Percentiles rank a stretch among this genome's conserved stretches.
Conservation (phyloP, 2,113 vertebrate species). For the Megaceryle torquata region DNA sequence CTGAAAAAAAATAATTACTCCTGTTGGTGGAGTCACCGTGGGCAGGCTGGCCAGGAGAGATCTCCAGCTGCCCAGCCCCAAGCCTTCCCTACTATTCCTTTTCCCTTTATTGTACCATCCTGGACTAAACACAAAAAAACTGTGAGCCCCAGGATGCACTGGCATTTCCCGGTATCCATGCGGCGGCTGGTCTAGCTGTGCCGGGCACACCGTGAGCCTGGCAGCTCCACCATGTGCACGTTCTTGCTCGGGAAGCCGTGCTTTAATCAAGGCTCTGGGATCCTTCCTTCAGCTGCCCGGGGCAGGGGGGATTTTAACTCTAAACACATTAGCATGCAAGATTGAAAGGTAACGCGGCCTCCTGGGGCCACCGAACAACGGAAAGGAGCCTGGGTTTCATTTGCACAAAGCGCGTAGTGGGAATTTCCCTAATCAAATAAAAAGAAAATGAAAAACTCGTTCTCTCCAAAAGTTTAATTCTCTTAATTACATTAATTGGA, state of each 20-base stretch:
- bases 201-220: neutral
- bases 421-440: slow-evolving; percentile 83
- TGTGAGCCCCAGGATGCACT: neutral
- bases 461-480: slow-evolving; percentile 77
- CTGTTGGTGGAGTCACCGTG: neutral
- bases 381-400: slow-evolving; percentile 79
- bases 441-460: slow-evolving; percentile 79
- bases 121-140: neutral
- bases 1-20: slow-evolving; percentile 19
- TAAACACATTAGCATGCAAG: slow-evolving; percentile 77
- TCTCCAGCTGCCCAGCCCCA: neutral
- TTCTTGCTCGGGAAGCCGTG: slow-evolving; percentile 58
- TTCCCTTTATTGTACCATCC: neutral
- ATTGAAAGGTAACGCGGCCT: slow-evolving; percentile 78
- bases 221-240: neutral
- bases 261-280: slow-evolving; percentile 77
- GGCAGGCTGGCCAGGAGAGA: neutral
- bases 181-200: neutral
- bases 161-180: accelerated
- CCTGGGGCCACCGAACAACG: slow-evolving; percentile 66
- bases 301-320: slow-evolving; percentile 68
- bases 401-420: slow-evolving; percentile 69
- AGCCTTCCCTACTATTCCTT: neutral
- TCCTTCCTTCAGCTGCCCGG: slow-evolving; percentile 71
- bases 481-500: slow-evolving; percentile 82